Base-by-base conservation (phyloP, 2,888 invertebrate species). In the Drosophila neonasuta region DNA sequence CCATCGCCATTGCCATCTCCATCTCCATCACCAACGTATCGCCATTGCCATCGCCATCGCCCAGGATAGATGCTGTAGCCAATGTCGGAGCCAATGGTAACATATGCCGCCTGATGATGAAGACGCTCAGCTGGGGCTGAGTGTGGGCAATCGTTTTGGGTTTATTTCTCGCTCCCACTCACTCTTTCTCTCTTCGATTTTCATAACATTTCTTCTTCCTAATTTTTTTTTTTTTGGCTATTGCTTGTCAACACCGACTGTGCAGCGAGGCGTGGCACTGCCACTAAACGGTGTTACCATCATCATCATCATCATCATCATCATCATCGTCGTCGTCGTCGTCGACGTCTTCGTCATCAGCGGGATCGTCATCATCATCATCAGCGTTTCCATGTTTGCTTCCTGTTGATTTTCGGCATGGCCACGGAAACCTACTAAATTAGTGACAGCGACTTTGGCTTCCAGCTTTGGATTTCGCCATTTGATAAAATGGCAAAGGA, bases 81-180 rank as follows among this genome's bases (percentile, higher is more conserved):
- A 49, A 7, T 20, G 34, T n/a, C 20, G 39, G 41, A 32, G 55
- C 55, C 77, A 64, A 51, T 59, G 77, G 76, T 68, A 83, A 86
- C 83, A 87, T 87, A 87, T 83, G 87, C 86, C 84, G 86, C 86
- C 56, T 54, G 74, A 82, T 83, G 87, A 85, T 85, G 83, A 85
- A 81, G 86, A 77, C 69, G 86, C 74, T 71, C 58, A 49, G 41
- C 65, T 61, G 64, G 61, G 48, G 36, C 65, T 58, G 70, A 64
- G 24, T 50, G 50, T 34, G 50, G 54, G 17, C 54, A 76, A 77
- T 74, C 77, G 67, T 52, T 58, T 56, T 56, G 34, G 60, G 45
- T 45, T 63, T 68, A n/a, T 44, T 71, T 44, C 51, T 13, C 51
- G 5, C 24, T 1, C 6, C 24, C 24, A 24, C 52, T 30, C 36